Evolutionary conservation across 2,797 vertebrate species (phyloP), one percentile per base, ranked within the genome.

Genomic region (Rhodeus uyekii): DNA sequence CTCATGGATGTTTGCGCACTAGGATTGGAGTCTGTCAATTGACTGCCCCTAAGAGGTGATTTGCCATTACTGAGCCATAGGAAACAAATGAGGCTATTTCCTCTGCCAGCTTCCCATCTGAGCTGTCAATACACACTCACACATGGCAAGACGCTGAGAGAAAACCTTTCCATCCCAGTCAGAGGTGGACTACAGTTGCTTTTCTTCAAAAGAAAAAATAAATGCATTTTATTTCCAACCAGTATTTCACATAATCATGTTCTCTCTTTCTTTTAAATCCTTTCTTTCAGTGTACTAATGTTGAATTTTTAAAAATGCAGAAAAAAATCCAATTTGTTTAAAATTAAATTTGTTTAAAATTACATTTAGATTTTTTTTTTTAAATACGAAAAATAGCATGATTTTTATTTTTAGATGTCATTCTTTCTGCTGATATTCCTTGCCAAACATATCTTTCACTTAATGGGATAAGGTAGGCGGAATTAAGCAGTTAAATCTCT

Each of bases 81-180:
- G 92, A 94, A 94, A 96, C 93, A 94, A 95, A 95, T 91, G 93
- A 94, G 93, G 90, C 90, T 92, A 90, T 91, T 95, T 95, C 93
- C 91, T 89, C 90, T 93, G 88, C 92, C 90, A 93, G 90, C 88
- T 88, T 92, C 90, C 90, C 92, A 90, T 92, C 93, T 91, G 91
- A 93, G 93, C 92, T 91, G 93, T 93, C 93, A 93, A 93, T 94
- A 96, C 92, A 90, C 82, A 86, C 93, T 93, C 88, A 78, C 90
- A 89, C 85, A 87, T 77, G 77, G 90, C 87, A 88, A 89, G 91
- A 91, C 78, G 87, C 87, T 90, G 90, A 89, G 77, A 79, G 78
- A 82, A 84, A 46, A 53, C 65, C 72, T 78, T 83, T 85, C 53
- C 61, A 78, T 84, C 73, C 27, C 48, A 48, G 65, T 80, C 83